Base-by-base conservation (phyloP, 2,113 vertebrate species). In the Entomyzon cyanotis region DNA sequence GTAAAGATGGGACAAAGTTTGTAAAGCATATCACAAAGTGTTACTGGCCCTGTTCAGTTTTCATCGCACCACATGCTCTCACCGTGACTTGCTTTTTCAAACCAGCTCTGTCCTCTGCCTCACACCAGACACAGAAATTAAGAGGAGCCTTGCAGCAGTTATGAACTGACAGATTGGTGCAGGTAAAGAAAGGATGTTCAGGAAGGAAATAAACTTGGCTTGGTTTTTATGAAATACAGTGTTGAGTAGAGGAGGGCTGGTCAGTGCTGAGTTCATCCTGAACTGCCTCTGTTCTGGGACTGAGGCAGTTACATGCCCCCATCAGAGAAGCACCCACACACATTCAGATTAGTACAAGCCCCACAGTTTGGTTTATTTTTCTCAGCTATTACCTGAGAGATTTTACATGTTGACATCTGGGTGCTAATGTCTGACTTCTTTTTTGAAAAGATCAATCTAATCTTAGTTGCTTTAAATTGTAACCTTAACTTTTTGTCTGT, bases 41-140 rank as follows among this genome's bases (percentile, higher is more conserved):
- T 64, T 82, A 2, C 63, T 18, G 30, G 15, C 68, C 49, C 58
- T 14, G 21, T 33, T 58, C 49, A 19, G 60, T 73, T 91, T 76
- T 64, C 47, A 24, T 39, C 0, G 0, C 11, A 3, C 70, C 0
- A 0, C 11, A 3, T 1, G 1, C 53, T 87, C 62, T 76, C 58
- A 28, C 59, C 7, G 2, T 31, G 10, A 17, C 42, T 41, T 25
- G 41, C 56, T 59, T 90, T 76, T 55, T 41, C 46, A 89, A 89
- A 60, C 11, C 44, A 27, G 37, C 28, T 21, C 64, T 64, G 73
- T 71, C 33, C 58, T 87, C 87, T 89, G 60, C 87, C 69, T 87
- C 78, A 5, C 58, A 46, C 53, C 68, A 76, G 65, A 25, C 0
- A 0, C 52, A 84, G 76, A 88, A 87, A 83, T 91, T 82, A 53